Base-by-base conservation (phyloP, 2,888 invertebrate species). In the Myopa testacea region DNA sequence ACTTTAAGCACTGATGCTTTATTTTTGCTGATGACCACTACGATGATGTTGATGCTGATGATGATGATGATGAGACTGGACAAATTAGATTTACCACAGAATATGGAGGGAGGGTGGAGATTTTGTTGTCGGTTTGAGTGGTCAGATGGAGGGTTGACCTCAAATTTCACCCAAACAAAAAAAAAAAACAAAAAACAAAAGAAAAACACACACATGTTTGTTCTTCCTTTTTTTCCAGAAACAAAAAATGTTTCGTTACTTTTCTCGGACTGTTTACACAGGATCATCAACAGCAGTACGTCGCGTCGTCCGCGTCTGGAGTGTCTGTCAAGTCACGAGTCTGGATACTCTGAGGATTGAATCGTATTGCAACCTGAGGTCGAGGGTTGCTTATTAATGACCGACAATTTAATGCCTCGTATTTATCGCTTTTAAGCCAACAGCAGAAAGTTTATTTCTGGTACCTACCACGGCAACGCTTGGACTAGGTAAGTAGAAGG, bases 361-460 rank as follows among this genome's bases (percentile, higher is more conserved):
- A 12, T 55, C n/a, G 55, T 8, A 50, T 50, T 50, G 50, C 50
- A 50, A 50, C 37, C n/a, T 45, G 68, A 69, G 75, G 75, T 68
- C 75, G 75, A 75, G 75, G 75, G 75, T 75, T 75, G 75, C 38
- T 75, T 75, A 75, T 75, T 75, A 75, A 75, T 75, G 75, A 75
- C 75, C 58, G 58, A 60, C 75, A 68, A 75, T 75, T 75, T 75
- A 75, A 75, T 60, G 68, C 68, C 68, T 69, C 58, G 68, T 69
- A 68, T 75, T 75, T 75, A 75, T 68, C 75, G 75, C 75, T 60
- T 75, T 75, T 75, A 68, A 75, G 69, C 75, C 75, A 52, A 68
- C 67, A 62, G 62, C 62, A 19, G n/a, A 19, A 58, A 16, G n/a
- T 58, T 58, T 58, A n/a, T 67, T 67, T 38, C 40, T 67, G 12